These are phyloP conservation scores for Athetis lepigone DNA, from an alignment of 2,888 invertebrate species.

Conservation along the genomic window DNA sequence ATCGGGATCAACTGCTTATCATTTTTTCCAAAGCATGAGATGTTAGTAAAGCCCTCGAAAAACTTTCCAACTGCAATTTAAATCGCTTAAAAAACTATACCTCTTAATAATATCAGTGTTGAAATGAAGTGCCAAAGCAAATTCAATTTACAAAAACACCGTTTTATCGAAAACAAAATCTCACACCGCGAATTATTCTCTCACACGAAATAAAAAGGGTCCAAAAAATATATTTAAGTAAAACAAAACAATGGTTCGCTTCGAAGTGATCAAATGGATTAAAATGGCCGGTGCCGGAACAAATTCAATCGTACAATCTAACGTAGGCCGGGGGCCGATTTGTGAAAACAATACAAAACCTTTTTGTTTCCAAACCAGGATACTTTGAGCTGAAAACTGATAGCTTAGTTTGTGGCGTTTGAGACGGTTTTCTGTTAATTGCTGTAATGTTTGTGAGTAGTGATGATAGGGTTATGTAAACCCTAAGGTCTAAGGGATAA, in stretches of 20 bases:
- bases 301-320: conserved; percentile 82
- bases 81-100: no score
- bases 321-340: conserved; percentile 75
- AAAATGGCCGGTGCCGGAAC: conserved; percentile 78
- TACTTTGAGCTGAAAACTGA: conserved; percentile 21
- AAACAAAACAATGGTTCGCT: conserved; percentile 52
- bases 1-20: no score
- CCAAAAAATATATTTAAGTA: conserved; percentile 39
- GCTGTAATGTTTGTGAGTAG: neutral
- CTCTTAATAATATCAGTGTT: no score
- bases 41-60: no score
- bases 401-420: neutral
- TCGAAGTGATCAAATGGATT: conserved; percentile 76
- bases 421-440: neutral
- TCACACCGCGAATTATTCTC: conserved; percentile 29
- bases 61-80: no score
- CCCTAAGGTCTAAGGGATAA: no score
- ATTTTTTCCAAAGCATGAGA: no score
- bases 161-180: conserved; percentile 32
- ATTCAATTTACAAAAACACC: conserved; percentile 36
- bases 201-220: conserved; percentile 44
- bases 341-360: conserved; percentile 81
- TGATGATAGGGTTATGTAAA: neutral
- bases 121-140: neutral
- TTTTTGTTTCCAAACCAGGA: conserved; percentile 69